Conservation (phyloP, 1,140 invertebrate genomes). For the Nebria ingens region DNA sequence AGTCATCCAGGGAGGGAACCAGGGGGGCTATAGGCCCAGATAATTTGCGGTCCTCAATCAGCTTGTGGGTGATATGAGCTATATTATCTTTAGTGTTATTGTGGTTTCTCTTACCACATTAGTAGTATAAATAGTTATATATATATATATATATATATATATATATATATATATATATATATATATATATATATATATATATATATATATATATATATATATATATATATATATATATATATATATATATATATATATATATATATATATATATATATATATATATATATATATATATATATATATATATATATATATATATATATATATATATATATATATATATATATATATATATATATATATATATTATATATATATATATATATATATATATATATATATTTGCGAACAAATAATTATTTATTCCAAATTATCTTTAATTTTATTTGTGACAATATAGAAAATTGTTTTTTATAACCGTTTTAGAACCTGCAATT, state of each 20-base stretch:
- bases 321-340: neutral
- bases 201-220: too few species aligned
- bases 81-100: neutral
- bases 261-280: neutral
- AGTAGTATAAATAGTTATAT: too few species aligned
- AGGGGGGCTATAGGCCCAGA: too few species aligned
- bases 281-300: neutral
- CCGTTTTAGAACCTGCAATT: too few species aligned
- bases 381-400: constrained; percentile 1
- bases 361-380: neutral
- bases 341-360: neutral
- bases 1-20: neutral
- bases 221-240: neutral
- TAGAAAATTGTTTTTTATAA: too few species aligned
- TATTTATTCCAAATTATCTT: too few species aligned
- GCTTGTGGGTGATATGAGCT: neutral
- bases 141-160: too few species aligned
- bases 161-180: too few species aligned
- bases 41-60: too few species aligned
- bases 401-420: neutral
- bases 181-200: too few species aligned
- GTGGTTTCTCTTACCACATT: too few species aligned
- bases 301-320: neutral
- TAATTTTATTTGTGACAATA: too few species aligned
- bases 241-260: neutral